Base-by-base conservation (phyloP, 2,113 vertebrate genomes). In the Rhinogobius similis region DNA sequence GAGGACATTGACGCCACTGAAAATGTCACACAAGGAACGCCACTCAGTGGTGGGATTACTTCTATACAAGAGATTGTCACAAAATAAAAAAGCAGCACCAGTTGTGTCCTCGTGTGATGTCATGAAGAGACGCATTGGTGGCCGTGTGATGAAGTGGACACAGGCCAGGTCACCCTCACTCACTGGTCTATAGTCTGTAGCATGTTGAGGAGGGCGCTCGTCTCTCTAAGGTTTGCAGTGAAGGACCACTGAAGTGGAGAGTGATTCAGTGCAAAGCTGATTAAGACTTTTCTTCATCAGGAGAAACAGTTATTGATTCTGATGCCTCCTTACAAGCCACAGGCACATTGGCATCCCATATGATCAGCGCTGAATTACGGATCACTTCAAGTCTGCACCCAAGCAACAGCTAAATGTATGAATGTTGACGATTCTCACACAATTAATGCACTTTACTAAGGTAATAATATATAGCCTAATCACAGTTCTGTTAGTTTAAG, bases 61-160 rank as follows among this genome's bases (percentile, higher is more conserved):
- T 90, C 78, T 89, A 94, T 92, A 95, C 82, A 94, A 93, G 96
- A 98, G 96, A 98, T 98, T 98, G 97, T 98, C 96, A 50, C 46
- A 93, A 86, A 92, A 78, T 72, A 68, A 79, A 44, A 29, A 67
- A 32, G 92, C 91, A 96, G 94, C 94, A 96, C 92, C 89, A 75
- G 82, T 81, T 62, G 65, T 75, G 72, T 82, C 79, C 82, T 81
- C 82, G 72, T 67, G 75, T 77, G 70, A 81, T 64, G 79, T 75
- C 38, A 58, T 79, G 74, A 75, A 43, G 62, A 78, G 82, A 81
- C 46, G 32, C 67, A 85, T 73, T 75, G 55, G 55, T 76, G 84
- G 71, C 70, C 50, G 56, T 64, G 4, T n/a, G 64, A 52, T 79
- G 65, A 72, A 66, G 52, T 27, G 48, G 76, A 73, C 68, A 76